Percentiles rank a stretch among this genome's conserved stretches.
Evolutionary conservation across 2,113 vertebrate genomes (phyloP).

Genomic region (Nibea coibor): DNA sequence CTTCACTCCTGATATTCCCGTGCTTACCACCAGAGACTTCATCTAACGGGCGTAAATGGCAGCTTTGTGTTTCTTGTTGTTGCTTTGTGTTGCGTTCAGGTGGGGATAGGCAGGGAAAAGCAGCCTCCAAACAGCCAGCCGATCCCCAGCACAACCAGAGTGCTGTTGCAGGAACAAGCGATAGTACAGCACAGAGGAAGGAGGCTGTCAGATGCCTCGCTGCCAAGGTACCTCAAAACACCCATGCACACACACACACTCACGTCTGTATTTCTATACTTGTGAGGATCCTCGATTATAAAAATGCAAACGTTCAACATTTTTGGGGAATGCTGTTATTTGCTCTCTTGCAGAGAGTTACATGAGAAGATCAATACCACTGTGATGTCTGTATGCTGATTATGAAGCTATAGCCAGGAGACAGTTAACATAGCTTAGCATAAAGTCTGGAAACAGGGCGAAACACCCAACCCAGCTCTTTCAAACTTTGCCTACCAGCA

Average conservation of each 20-base stretch:
- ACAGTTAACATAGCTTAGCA: background rate
- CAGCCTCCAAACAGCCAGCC: constrained; percentile 84
- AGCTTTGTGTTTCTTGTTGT: constrained; percentile 57
- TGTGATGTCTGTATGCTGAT: background rate
- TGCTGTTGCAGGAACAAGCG: constrained; percentile 75
- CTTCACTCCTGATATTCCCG: constrained; percentile 19
- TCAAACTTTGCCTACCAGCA: no score
- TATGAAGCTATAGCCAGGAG: constrained; percentile 6
- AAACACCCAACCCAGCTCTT: constrained; percentile 2
- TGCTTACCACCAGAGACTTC: constrained; percentile 35
- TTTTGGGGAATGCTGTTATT: background rate
- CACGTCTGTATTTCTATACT: constrained; percentile 8
- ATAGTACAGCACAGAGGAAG: constrained; percentile 81
- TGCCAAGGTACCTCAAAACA: constrained; percentile 86
- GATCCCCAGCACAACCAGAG: constrained; percentile 74
- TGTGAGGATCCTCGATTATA: constrained; percentile 14
- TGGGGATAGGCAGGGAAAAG: constrained; percentile 84
- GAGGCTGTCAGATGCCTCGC: constrained; percentile 90
- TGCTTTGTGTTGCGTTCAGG: constrained; percentile 76
- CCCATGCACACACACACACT: background rate
- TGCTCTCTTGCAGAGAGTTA: background rate
- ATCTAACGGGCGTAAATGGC: constrained; percentile 54
- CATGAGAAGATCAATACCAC: constrained; percentile 5
- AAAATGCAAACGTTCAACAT: background rate
- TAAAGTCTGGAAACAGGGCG: background rate